Conservation (phyloP, 2,888 invertebrate genomes). For the Mellilla xanthometata region DNA sequence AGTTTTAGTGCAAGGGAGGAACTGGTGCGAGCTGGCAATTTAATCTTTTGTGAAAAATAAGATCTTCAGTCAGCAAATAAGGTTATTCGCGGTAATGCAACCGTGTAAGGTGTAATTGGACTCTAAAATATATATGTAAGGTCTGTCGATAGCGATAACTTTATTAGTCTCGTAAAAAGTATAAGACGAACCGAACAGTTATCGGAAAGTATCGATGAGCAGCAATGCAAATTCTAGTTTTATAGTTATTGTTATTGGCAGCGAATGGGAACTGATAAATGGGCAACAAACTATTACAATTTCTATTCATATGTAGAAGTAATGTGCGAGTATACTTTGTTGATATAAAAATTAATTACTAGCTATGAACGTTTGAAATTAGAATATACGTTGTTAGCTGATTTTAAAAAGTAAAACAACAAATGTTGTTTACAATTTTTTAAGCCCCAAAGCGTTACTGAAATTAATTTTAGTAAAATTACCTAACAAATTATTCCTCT, state of each 20-base stretch:
- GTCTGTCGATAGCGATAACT: conserved; percentile 14
- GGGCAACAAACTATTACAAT: no score
- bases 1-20: conserved; percentile 34
- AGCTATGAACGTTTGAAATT: no score
- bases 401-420: no score
- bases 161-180: conserved; percentile 16
- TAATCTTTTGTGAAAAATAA: conserved; percentile 18
- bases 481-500: conserved; percentile 41
- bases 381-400: no score
- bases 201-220: conserved; percentile 1
- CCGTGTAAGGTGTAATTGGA: conserved; percentile 20
- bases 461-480: conserved; percentile 35
- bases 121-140: conserved; percentile 15
- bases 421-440: no score
- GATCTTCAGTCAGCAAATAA: conserved; percentile 26
- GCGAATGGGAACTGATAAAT: no score
- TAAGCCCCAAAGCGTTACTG: background rate
- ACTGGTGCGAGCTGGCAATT: conserved; percentile 35
- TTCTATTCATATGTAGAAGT: no score
- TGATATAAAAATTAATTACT: no score
- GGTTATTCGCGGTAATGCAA: conserved; percentile 14
- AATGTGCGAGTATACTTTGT: no score
- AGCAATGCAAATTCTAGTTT: conserved; percentile 1
- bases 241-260: background rate
- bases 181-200: conserved; percentile 10